Evolutionary conservation across 1,140 invertebrate genomes (phyloP).

Genomic region (Notospermus geniculatus): DNA sequence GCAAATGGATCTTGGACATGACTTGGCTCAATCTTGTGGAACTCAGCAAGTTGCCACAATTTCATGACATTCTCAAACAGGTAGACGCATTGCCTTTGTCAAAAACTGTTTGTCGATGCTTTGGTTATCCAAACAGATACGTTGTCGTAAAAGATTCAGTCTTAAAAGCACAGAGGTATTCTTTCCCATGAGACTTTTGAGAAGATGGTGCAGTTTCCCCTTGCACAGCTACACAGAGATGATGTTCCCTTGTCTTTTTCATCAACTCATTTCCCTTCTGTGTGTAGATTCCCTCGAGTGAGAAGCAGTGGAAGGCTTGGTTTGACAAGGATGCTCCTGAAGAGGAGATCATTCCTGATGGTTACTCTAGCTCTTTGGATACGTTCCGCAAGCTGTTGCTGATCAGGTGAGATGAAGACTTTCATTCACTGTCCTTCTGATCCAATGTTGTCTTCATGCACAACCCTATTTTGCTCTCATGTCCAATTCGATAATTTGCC

Average conservation of each 20-base stretch:
- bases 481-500: too few species aligned
- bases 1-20: conserved; percentile 91
- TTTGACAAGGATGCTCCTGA: conserved; percentile 92
- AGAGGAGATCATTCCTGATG: conserved; percentile 84
- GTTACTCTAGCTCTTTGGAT: conserved; percentile 80
- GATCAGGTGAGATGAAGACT: conserved; percentile 62
- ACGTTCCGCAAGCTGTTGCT: conserved; percentile 85
- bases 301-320: conserved; percentile 83
- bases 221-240: background rate
- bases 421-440: too few species aligned
- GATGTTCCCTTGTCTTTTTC: background rate
- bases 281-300: conserved; percentile 65
- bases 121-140: too few species aligned
- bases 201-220: background rate
- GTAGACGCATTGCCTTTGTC: conserved; percentile 53
- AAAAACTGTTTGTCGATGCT: conserved; percentile 39
- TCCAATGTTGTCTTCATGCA: too few species aligned
- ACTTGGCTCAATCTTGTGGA: conserved; percentile 96
- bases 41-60: conserved; percentile 79
- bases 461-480: too few species aligned
- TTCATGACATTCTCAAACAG: conserved; percentile 75
- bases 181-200: background rate
- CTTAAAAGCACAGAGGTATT: too few species aligned
- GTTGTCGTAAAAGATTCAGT: too few species aligned
- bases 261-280: background rate